Percentiles rank a stretch among this genome's conserved stretches.
Evolutionary conservation across 2,113 vertebrate genomes (phyloP).

Genomic region (Prinia subflava): DNA sequence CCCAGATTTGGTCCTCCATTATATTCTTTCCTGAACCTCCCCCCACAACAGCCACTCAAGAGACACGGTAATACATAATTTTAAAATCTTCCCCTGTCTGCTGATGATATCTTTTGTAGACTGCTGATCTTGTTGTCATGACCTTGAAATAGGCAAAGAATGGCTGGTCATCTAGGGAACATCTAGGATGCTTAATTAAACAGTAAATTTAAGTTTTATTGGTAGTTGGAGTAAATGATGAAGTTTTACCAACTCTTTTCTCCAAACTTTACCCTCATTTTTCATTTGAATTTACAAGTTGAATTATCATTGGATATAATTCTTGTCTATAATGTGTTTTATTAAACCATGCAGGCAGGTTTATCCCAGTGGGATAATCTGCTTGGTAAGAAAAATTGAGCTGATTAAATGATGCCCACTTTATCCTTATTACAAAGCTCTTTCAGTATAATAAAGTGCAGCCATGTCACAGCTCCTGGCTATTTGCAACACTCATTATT

Average conservation of each 20-base stretch:
- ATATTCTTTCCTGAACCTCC: background rate
- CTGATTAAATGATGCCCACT: constrained; percentile 18
- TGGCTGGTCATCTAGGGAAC: background rate
- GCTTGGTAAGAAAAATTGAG: constrained; percentile 22
- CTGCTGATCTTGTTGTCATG: constrained; percentile 29
- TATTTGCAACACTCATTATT: constrained; percentile 7
- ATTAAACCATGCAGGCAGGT: constrained; percentile 30
- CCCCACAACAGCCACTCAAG: background rate
- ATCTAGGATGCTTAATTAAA: constrained; percentile 66
- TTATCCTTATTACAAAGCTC: constrained; percentile 36
- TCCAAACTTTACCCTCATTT: constrained; percentile 36
- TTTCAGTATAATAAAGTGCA: background rate
- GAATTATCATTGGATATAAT: constrained; percentile 33
- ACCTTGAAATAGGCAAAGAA: background rate
- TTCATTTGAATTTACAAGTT: constrained; percentile 55
- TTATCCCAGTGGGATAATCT: constrained; percentile 23
- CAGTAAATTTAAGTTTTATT: constrained; percentile 63
- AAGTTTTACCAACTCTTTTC: constrained; percentile 29
- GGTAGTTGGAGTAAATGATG: constrained; percentile 44
- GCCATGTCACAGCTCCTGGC: background rate
- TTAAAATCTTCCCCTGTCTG: background rate
- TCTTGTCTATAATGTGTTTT: constrained; percentile 35
- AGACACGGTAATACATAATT: background rate
- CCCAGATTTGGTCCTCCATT: background rate
- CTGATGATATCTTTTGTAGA: background rate